Evolutionary conservation across 2,888 invertebrate genomes (phyloP).

Genomic region (Venusia cambrica): DNA sequence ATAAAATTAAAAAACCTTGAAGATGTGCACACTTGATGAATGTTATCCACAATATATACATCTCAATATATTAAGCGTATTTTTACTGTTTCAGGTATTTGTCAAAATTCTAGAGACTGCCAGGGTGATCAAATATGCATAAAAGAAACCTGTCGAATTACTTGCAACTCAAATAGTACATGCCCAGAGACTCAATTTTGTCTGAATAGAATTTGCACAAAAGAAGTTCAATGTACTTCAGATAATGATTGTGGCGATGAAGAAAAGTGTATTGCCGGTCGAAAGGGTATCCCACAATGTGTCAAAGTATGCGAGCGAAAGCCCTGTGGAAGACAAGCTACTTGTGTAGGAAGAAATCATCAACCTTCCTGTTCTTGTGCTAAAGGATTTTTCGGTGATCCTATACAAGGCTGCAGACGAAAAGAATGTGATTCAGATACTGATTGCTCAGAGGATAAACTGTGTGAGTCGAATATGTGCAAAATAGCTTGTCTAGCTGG

Average conservation of each 20-base stretch:
- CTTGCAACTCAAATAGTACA: slow-evolving; percentile 88
- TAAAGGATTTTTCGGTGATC: slow-evolving; percentile 90
- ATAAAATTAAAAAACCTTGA: too few species aligned
- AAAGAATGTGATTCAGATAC: slow-evolving; percentile 87
- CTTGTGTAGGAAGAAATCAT: slow-evolving; percentile 88
- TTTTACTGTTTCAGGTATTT: slow-evolving; percentile 87
- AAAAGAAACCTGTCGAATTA: slow-evolving; percentile 91
- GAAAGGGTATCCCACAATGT: slow-evolving; percentile 89
- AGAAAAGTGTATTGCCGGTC: slow-evolving; percentile 86
- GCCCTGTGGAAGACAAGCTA: slow-evolving; percentile 91
- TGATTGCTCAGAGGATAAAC: slow-evolving; percentile 90
- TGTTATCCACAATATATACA: too few species aligned
- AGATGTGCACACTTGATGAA: too few species aligned
- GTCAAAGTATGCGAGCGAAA: slow-evolving; percentile 86
- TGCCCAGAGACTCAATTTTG: slow-evolving; percentile 94
- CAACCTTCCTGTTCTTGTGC: slow-evolving; percentile 89
- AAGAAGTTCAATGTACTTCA: slow-evolving; percentile 87
- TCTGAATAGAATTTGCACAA: slow-evolving; percentile 90
- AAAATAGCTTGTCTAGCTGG: slow-evolving; percentile 91
- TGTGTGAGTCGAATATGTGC: slow-evolving; percentile 91
- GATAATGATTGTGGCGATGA: slow-evolving; percentile 87
- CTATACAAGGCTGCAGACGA: slow-evolving; percentile 88
- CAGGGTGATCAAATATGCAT: slow-evolving; percentile 92
- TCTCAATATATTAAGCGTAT: too few species aligned
- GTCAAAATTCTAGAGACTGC: slow-evolving; percentile 91